Conservation (phyloP, 2,888 invertebrate species). For the Ormyrus thymus region DNA sequence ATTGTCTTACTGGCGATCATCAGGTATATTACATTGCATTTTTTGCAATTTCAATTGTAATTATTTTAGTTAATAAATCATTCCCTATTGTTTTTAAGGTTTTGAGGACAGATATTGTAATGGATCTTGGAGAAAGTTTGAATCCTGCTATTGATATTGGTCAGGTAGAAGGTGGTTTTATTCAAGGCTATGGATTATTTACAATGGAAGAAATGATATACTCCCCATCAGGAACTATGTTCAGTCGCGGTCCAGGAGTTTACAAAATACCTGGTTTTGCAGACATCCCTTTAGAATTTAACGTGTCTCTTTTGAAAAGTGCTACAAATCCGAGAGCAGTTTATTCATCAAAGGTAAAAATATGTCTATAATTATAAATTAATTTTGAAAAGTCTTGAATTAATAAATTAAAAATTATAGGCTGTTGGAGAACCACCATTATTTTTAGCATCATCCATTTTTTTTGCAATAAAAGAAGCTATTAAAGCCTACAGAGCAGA, state of each 20-base stretch:
- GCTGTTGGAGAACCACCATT: conserved; percentile 97
- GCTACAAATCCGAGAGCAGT: conserved; percentile 93
- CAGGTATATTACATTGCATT: conserved; percentile 75
- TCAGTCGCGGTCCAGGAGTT: conserved; percentile 92
- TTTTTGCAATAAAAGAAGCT: conserved; percentile 94
- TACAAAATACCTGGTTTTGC: conserved; percentile 96
- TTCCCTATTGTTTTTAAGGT: conserved; percentile 76
- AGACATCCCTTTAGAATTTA: conserved; percentile 93
- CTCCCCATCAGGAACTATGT: conserved; percentile 87
- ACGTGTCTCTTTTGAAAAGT: conserved; percentile 94
- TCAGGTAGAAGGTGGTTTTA: conserved; percentile 95
- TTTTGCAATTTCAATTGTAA: background rate
- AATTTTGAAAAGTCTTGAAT: no score
- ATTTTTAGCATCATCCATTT: conserved; percentile 90
- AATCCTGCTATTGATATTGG: conserved; percentile 98
- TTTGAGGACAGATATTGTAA: conserved; percentile 92
- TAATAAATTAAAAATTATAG: conserved; percentile 75
- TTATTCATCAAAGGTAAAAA: conserved; percentile 92
- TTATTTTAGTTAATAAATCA: conserved; percentile 6
- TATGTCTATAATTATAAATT: no score
- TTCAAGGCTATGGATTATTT: conserved; percentile 95
- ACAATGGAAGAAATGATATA: conserved; percentile 93
- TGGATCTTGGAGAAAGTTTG: conserved; percentile 96
- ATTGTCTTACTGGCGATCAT: conserved; percentile 96
- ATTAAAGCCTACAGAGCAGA: conserved; percentile 86